These are phyloP conservation scores for Ostrea denselamellosa DNA, from an alignment of 1,140 invertebrate species.

Conservation along the genomic window DNA sequence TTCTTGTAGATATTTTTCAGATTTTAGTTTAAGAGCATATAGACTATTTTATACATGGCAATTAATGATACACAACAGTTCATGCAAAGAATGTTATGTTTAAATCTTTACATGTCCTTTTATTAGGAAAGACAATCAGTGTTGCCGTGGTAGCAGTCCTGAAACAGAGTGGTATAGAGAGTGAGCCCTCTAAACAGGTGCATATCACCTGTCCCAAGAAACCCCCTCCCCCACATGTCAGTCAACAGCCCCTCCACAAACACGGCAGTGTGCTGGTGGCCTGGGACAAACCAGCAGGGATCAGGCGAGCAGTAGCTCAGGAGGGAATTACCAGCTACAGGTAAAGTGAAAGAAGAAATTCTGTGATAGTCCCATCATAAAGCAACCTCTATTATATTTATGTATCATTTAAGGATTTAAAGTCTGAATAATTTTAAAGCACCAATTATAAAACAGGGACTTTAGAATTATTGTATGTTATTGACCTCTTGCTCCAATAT, in stretches of 20 bases:
- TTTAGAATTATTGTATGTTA: too few relatives aligned
- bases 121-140: conserved; percentile 72
- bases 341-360: conserved; percentile 55
- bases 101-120: neutral
- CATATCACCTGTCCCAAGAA: conserved; percentile 74
- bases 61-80: neutral
- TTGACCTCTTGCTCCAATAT: too few relatives aligned
- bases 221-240: conserved; percentile 70
- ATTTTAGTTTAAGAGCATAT: too few relatives aligned
- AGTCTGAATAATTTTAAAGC: too few relatives aligned
- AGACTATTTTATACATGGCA: too few relatives aligned
- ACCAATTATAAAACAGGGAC: too few relatives aligned
- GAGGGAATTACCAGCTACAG: conserved; percentile 74
- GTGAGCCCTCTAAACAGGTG: conserved; percentile 72
- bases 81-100: neutral
- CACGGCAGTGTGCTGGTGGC: conserved; percentile 74
- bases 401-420: too few relatives aligned
- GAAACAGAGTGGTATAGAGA: conserved; percentile 71
- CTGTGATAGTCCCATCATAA: too few relatives aligned
- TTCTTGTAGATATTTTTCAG: too few relatives aligned
- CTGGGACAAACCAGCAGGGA: conserved; percentile 74
- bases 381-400: too few relatives aligned
- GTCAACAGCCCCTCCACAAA: conserved; percentile 76
- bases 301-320: conserved; percentile 61
- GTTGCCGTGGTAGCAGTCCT: conserved; percentile 73